Evolutionary conservation across 2,797 vertebrate species (phyloP).

Genomic region (Podarcis siculus): DNA sequence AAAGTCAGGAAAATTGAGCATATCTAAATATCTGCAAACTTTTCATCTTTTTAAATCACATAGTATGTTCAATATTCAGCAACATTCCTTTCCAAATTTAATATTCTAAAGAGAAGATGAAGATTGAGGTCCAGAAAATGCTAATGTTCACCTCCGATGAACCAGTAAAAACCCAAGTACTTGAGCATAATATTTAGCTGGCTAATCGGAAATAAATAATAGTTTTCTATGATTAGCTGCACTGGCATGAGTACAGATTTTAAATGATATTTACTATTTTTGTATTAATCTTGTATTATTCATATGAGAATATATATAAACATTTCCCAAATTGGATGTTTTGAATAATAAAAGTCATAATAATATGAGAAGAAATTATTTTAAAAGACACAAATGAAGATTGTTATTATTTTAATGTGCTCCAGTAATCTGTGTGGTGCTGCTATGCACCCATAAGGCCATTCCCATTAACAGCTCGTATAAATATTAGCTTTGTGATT

Average conservation of each 20-base stretch:
- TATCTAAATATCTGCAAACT: background rate
- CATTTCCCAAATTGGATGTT: background rate
- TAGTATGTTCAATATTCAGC: background rate
- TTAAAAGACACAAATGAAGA: background rate
- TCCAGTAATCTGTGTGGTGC: background rate
- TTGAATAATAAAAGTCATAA: background rate
- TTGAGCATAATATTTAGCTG: constrained; percentile 3
- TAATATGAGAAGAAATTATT: background rate
- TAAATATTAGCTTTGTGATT: constrained; percentile 19
- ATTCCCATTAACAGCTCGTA: background rate
- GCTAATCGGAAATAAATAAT: constrained; percentile 21
- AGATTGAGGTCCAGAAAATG: constrained; percentile 15
- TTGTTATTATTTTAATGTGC: constrained; percentile 3
- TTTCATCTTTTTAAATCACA: background rate
- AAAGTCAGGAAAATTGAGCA: background rate
- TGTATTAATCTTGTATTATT: constrained; percentile 16
- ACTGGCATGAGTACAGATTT: background rate
- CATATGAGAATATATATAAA: background rate
- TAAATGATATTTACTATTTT: constrained; percentile 20
- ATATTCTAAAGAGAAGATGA: constrained; percentile 16
- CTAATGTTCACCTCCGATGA: constrained; percentile 9
- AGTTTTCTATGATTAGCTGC: background rate
- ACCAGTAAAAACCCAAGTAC: constrained; percentile 8
- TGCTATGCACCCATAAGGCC: background rate
- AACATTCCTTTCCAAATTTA: background rate